Base-by-base conservation (phyloP, 2,113 vertebrate genomes). In the Cryptoleucopteryx plumbea region DNA sequence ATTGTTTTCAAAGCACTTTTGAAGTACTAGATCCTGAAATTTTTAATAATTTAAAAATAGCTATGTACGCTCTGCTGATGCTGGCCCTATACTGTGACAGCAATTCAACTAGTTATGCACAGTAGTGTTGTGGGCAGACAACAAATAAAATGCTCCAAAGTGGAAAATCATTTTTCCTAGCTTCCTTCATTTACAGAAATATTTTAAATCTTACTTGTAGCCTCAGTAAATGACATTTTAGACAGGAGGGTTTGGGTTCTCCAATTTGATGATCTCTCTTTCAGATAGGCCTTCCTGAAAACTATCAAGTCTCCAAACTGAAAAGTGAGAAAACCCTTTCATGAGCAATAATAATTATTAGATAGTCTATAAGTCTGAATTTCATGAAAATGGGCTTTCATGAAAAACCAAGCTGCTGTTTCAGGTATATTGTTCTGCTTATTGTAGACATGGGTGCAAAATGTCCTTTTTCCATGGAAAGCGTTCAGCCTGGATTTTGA, bases 371-470 rank as follows among this genome's bases (percentile, higher is more conserved):
- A 7, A 7, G 11, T 56, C 53, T 90, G 78, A 52, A 42, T 73
- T 87, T 48, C 32, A 50, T 66, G 11, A 56, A 77, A 65, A 78
- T 15, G 70, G 2, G n/a, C 66, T 90, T 92, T 74, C 7, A 9
- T 63, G 16, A 40, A 67, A 95, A 89, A 8, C 1, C 16, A 84
- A 86, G 19, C 15, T 92, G 45, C 36, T 10, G 7, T 77, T 94
- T 92, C 47, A 43, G 34, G 13, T 47, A 27, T 56, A 23, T 50
- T 15, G 5, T 81, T 88, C 29, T 32, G 20, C 27, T 63, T 74
- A 38, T 15, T 0, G 0, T 61, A 70, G 32, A 40, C 16, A 32
- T 0, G 2, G 32, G 8, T 72, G 34, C 53, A 90, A 88, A 89
- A 68, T 43, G 13, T 70, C 40, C 0, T 25, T 59, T 32, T 43